These are phyloP conservation scores for Drosophila bocqueti DNA, from an alignment of 1,140 invertebrate genomes.

Conservation along the genomic window DNA sequence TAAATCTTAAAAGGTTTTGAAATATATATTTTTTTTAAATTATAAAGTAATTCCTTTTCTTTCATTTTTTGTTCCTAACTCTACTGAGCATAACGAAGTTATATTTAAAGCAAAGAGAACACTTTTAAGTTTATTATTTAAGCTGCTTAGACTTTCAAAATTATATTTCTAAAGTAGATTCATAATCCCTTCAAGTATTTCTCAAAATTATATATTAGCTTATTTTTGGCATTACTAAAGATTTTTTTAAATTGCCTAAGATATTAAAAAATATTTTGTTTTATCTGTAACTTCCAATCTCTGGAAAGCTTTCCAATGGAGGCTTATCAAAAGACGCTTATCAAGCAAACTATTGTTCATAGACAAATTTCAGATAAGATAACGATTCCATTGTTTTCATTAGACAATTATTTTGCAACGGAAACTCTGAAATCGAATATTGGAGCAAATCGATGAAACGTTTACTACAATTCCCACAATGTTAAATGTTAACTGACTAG, in stretches of 20 bases:
- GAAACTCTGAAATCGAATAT: conserved; percentile 17
- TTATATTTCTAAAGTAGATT: too few relatives aligned
- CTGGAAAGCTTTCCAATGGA: conserved; percentile 29
- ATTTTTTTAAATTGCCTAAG: too few relatives aligned
- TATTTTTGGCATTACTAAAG: too few relatives aligned
- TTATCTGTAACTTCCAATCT: conserved; percentile 10
- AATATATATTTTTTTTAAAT: too few relatives aligned
- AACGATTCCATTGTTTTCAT: conserved; percentile 30
- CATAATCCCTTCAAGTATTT: background rate
- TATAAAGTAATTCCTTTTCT: too few relatives aligned
- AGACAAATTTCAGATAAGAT: conserved; percentile 74
- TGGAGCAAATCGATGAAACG: background rate
- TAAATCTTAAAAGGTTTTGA: too few relatives aligned
- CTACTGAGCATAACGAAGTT: too few relatives aligned
- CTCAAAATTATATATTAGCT: background rate
- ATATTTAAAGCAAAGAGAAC: too few relatives aligned
- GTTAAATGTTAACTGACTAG: background rate
- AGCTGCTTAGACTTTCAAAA: too few relatives aligned
- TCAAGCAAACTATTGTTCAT: conserved; percentile 57
- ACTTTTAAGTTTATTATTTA: too few relatives aligned
- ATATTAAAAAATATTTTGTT: background rate
- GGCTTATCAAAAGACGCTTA: conserved; percentile 65
- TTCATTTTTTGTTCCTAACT: too few relatives aligned
- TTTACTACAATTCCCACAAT: background rate
- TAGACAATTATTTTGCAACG: conserved; percentile 58